Percentiles rank a stretch among this genome's conserved stretches.
Evolutionary conservation across 2,888 invertebrate species (phyloP).

Genomic region (Sisyra terminalis): DNA sequence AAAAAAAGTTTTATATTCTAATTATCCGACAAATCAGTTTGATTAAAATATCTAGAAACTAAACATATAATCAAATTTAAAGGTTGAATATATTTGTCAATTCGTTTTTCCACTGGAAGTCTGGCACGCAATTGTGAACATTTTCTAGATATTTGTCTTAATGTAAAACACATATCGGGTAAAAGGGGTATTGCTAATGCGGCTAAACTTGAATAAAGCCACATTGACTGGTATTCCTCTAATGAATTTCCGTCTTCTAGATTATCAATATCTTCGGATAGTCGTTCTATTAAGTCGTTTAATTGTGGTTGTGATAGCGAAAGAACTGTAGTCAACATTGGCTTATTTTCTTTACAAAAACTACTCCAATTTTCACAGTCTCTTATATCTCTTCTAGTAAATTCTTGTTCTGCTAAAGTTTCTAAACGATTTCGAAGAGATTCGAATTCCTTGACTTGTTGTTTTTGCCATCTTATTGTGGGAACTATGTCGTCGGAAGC

Average conservation of each 20-base stretch:
- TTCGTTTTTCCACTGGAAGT: conserved; percentile 25
- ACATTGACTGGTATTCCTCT: conserved; percentile 34
- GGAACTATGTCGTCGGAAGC: conserved; percentile 29
- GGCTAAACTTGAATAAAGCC: conserved; percentile 53
- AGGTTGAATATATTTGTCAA: conserved; percentile 26
- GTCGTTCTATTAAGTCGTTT: conserved; percentile 30
- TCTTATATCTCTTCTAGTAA: neutral
- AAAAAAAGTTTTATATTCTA: too few relatives aligned
- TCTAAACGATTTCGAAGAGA: conserved; percentile 26
- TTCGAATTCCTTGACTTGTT: conserved; percentile 50
- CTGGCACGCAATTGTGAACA: conserved; percentile 36
- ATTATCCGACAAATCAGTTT: conserved; percentile 46
- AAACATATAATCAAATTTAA: conserved; percentile 54
- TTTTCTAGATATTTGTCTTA: conserved; percentile 44
- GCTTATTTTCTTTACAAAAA: conserved; percentile 17
- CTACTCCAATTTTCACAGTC: conserved; percentile 8
- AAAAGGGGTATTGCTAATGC: conserved; percentile 46
- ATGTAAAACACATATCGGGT: conserved; percentile 45
- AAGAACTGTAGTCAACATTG: conserved; percentile 25
- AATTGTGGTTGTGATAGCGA: conserved; percentile 30
- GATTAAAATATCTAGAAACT: conserved; percentile 51
- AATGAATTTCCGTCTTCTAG: conserved; percentile 20
- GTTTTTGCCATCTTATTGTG: conserved; percentile 45
- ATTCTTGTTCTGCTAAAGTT: neutral
- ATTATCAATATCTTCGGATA: conserved; percentile 29